A percentile compares a stretch with the other conserved stretches of the same genome.
Evolutionary conservation across 2,113 vertebrate species (phyloP).

Genomic region (Argyrosomus japonicus): DNA sequence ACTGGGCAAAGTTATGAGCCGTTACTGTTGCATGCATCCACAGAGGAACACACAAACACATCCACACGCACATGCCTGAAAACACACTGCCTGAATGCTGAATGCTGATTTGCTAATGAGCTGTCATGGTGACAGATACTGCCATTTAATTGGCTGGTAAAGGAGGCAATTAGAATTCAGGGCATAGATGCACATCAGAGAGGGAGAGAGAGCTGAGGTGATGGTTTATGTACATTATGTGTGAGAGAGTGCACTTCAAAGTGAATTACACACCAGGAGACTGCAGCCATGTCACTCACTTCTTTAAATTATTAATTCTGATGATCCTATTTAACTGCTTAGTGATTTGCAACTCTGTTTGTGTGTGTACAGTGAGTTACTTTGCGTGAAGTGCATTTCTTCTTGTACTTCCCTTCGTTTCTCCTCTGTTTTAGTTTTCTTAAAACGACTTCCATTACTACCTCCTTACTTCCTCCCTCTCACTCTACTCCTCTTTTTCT

Average conservation of each 20-base stretch:
- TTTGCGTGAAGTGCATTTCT: neutral
- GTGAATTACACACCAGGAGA: conserved; percentile 30
- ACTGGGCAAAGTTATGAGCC: conserved; percentile 40
- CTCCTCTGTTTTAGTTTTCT: neutral
- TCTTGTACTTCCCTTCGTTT: neutral
- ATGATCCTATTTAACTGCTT: conserved; percentile 59
- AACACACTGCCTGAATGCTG: conserved; percentile 47
- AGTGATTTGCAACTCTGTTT: conserved; percentile 35
- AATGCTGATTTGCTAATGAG: conserved; percentile 70
- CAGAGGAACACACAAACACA: conserved; percentile 39
- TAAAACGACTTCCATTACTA: neutral
- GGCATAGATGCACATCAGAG: conserved; percentile 54
- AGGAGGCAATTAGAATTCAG: conserved; percentile 65
- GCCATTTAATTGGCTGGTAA: conserved; percentile 74
- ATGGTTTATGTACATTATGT: conserved; percentile 46
- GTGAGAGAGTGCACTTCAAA: conserved; percentile 58
- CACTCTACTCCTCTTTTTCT: neutral
- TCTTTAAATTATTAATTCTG: conserved; percentile 60
- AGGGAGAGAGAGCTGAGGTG: neutral
- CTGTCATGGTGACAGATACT: conserved; percentile 74
- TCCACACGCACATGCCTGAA: conserved; percentile 1
- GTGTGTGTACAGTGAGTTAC: conserved; percentile 12
- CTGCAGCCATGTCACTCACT: conserved; percentile 37
- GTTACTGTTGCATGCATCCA: conserved; percentile 14
- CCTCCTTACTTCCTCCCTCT: neutral